Conservation (phyloP, 2,888 invertebrate genomes). For the Caenorhabditis afra region DNA sequence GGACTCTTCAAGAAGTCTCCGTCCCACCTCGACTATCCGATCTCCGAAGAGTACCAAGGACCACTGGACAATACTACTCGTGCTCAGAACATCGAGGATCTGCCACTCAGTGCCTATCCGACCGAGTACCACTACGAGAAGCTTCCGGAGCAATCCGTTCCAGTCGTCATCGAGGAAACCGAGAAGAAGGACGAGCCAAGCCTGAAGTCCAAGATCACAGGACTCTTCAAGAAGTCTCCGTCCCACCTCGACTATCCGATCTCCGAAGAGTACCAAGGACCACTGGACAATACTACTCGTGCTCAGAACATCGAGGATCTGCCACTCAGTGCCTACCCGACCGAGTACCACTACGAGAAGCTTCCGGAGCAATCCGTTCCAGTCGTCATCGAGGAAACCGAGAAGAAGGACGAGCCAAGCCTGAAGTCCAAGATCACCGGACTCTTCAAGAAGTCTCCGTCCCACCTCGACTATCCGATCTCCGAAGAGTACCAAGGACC, state of each 20-base stretch:
- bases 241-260: background rate
- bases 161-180: too few relatives aligned
- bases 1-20: too few relatives aligned
- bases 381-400: slow-evolving; percentile 9
- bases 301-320: slow-evolving; percentile 26
- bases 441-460: slow-evolving; percentile 18
- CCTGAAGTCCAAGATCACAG: too few relatives aligned
- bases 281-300: background rate
- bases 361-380: background rate
- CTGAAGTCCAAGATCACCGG: slow-evolving; percentile 1
- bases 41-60: too few relatives aligned
- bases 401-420: slow-evolving; percentile 29
- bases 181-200: too few relatives aligned
- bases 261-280: background rate
- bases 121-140: too few relatives aligned
- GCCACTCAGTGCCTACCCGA: slow-evolving; percentile 30
- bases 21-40: too few relatives aligned
- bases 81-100: too few relatives aligned
- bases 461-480: slow-evolving; percentile 64
- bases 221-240: background rate
- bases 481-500: slow-evolving; percentile 49
- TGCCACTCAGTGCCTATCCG: too few relatives aligned
- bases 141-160: too few relatives aligned
- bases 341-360: slow-evolving; percentile 8
- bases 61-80: too few relatives aligned